These are phyloP conservation scores for Candidula unifasciata DNA, from an alignment of 2,888 invertebrate genomes.

Conservation along the genomic window DNA sequence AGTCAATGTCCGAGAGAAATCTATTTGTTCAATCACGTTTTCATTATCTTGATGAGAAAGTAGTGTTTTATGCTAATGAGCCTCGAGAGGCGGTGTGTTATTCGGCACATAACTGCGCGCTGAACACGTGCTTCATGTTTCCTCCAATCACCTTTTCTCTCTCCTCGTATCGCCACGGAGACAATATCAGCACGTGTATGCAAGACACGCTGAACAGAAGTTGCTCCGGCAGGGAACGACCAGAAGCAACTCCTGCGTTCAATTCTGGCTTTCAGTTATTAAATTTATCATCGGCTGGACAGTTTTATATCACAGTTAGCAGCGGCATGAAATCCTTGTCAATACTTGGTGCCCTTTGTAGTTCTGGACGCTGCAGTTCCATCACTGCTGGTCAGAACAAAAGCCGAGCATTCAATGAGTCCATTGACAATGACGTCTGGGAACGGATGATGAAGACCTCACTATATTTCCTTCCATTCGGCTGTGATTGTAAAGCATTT, in stretches of 20 bases:
- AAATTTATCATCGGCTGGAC: conserved; percentile 26
- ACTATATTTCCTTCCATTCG: conserved; percentile 29
- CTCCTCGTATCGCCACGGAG: conserved; percentile 1
- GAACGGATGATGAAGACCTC: background rate
- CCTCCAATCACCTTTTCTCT: conserved; percentile 18
- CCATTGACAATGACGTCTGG: background rate
- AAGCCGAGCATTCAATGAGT: background rate
- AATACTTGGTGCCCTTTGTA: background rate
- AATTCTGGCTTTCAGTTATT: conserved; percentile 19
- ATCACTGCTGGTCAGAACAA: background rate
- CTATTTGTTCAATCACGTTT: background rate
- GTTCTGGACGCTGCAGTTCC: background rate
- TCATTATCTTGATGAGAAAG: conserved; percentile 14
- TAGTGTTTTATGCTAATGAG: conserved; percentile 23
- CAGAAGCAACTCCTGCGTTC: conserved; percentile 3
- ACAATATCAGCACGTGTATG: conserved; percentile 44
- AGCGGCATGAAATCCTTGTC: background rate
- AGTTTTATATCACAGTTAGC: conserved; percentile 1
- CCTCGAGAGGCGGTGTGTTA: conserved; percentile 5
- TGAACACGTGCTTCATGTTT: background rate
- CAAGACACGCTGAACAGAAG: background rate
- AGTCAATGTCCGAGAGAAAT: background rate
- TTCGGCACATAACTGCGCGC: background rate
- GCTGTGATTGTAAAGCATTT: conserved; percentile 60
- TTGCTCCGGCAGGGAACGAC: background rate